These are phyloP conservation scores for Ophonus ardosiacus DNA, from an alignment of 2,888 invertebrate genomes.

Conservation along the genomic window DNA sequence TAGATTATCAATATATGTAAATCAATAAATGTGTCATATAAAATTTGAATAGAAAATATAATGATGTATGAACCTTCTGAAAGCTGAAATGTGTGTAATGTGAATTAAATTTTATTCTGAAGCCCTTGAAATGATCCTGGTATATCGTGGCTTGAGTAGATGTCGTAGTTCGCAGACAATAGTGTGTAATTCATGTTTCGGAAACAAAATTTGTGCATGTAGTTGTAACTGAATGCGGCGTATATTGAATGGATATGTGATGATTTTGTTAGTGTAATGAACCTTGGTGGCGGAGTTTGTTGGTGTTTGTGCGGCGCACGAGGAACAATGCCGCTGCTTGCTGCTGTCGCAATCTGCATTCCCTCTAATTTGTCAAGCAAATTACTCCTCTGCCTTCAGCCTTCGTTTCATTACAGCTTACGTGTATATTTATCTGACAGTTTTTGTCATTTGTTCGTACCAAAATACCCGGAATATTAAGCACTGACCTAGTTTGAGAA, in stretches of 20 bases:
- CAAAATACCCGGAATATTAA: conserved; percentile 15
- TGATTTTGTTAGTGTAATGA: conserved; percentile 30
- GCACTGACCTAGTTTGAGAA: conserved; percentile 17
- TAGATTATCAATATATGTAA: too few species aligned
- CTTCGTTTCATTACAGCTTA: conserved; percentile 41
- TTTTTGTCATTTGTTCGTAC: conserved; percentile 45
- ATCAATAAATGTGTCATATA: too few species aligned
- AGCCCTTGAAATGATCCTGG: neutral
- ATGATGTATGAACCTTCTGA: too few species aligned
- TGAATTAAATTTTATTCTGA: neutral
- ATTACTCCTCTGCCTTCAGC: conserved; percentile 29
- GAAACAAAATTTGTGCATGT: neutral
- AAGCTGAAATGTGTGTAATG: too few species aligned
- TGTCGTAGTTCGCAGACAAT: neutral
- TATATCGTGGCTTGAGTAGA: neutral
- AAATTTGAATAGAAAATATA: too few species aligned
- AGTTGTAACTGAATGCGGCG: neutral
- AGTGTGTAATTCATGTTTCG: neutral
- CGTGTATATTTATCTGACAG: conserved; percentile 48
- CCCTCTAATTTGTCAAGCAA: conserved; percentile 56
- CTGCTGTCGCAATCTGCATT: conserved; percentile 51
- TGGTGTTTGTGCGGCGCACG: neutral
- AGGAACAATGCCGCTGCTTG: conserved; percentile 24
- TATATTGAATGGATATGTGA: conserved; percentile 9
- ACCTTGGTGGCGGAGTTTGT: conserved; percentile 14